Base-by-base conservation (phyloP, 92 coral and sea anemone species). In the Siderastrea radians region DNA sequence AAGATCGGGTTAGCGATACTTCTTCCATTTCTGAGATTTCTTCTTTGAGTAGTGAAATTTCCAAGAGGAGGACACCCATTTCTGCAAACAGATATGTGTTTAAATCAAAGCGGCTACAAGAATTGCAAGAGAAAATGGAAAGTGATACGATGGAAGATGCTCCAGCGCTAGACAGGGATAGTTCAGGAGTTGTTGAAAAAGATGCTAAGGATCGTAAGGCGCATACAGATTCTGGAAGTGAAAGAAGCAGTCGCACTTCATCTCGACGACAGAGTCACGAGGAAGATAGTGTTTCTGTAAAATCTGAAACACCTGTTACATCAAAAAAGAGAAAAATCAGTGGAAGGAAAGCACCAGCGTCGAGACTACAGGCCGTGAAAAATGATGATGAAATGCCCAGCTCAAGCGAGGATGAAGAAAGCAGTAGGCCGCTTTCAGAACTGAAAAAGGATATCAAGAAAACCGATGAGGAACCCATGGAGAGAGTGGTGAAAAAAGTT, bases 101-200 rank as follows among this genome's bases (percentile, higher is more conserved):
- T 72, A 94, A 87, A 82, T 96, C 99, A n/a, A 96, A 93, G 68
- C 91, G 98, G 74, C 82, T 96, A 8, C 96, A 93, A 48, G 88
- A 83, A 65, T 88, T 82, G n/a, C 94, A 94, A 48, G 80, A 91
- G 45, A 93, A 81, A 55, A 85, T 55, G 68, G 80, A 88, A 5
- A 70, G 48, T 46, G 87, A 84, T 68, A 73, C 17, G 11, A 47
- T n/a, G 13, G 71, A 82, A 3, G 88, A 72, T 55, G 44, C 1
- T 58, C 5, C n/a, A 8, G n/a, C 64, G 26, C n/a, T 48, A 49
- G 46, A 60, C 8, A 62, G 63, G 46, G 68, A 55, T 51, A 45
- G 8, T 26, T 13, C 43, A 52, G 57, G 50, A 49, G 68, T 10
- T 64, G 1, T n/a, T 10, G 3, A 52, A 4, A 70, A 74, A 69